Evolutionary conservation across 1,140 invertebrate genomes (phyloP).

Genomic region (Drosophila ohnishii): DNA sequence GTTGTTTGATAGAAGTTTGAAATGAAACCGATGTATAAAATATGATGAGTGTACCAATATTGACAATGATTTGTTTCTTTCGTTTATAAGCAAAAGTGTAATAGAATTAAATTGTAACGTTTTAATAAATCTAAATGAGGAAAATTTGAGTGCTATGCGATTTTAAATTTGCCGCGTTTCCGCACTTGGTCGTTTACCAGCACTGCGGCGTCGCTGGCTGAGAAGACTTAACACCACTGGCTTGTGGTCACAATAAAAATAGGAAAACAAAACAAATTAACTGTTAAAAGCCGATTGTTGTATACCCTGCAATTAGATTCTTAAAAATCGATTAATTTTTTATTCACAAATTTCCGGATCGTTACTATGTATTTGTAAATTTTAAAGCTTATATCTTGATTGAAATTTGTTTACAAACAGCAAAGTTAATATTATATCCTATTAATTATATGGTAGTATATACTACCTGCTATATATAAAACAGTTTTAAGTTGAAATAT

Average conservation of each 20-base stretch:
- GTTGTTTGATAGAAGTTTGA: constrained; percentile 74
- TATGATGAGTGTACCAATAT: constrained; percentile 78
- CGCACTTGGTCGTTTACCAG: constrained; percentile 7
- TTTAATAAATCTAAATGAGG: constrained; percentile 74
- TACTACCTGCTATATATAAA: too few relatives aligned
- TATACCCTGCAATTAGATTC: background rate
- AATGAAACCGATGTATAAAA: constrained; percentile 76
- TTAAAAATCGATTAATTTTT: too few relatives aligned
- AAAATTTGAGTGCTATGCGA: constrained; percentile 16
- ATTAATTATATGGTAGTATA: too few relatives aligned
- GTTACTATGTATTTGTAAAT: too few relatives aligned
- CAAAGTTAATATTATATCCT: background rate
- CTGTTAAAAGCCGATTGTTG: background rate
- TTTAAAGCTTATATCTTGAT: too few relatives aligned
- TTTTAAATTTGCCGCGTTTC: constrained; percentile 27
- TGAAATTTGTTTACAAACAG: background rate
- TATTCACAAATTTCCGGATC: too few relatives aligned
- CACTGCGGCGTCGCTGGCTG: background rate
- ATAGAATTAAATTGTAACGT: constrained; percentile 81
- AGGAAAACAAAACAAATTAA: background rate
- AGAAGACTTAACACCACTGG: background rate
- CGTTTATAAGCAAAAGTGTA: constrained; percentile 82
- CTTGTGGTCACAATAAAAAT: background rate
- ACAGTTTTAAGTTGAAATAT: too few relatives aligned
- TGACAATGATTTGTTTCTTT: constrained; percentile 82